Evolutionary conservation across 1,140 invertebrate species (phyloP).

Genomic region (Drosophila tani): DNA sequence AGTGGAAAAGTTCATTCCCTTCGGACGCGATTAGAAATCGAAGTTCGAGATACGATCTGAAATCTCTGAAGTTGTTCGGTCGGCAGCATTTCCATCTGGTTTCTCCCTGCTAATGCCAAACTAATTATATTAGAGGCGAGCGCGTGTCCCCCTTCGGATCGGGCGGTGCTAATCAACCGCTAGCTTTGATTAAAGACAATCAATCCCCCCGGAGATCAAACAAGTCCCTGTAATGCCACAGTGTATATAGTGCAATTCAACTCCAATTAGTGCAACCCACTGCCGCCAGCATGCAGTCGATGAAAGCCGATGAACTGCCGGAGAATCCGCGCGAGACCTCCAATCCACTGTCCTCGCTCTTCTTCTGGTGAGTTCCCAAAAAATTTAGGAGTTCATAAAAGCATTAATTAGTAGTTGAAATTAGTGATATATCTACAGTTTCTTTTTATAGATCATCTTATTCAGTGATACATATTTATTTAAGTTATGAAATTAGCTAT

Average conservation of each 20-base stretch:
- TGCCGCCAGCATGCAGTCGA: slow-evolving; percentile 62
- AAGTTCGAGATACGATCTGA: slow-evolving; percentile 11
- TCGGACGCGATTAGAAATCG: slow-evolving; percentile 24
- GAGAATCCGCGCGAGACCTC: slow-evolving; percentile 70
- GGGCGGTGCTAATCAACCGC: slow-evolving; percentile 61
- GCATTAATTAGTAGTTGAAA: neutral
- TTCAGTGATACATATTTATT: too few relatives aligned
- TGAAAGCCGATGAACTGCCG: slow-evolving; percentile 70
- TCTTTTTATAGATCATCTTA: too few relatives aligned
- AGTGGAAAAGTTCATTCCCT: slow-evolving; percentile 44
- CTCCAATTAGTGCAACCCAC: slow-evolving; percentile 35
- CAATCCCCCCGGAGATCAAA: slow-evolving; percentile 3
- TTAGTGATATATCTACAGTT: neutral
- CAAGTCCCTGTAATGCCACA: slow-evolving; percentile 20
- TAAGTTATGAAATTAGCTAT: neutral
- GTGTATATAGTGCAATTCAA: slow-evolving; percentile 38
- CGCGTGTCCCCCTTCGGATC: slow-evolving; percentile 57
- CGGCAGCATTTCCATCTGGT: slow-evolving; percentile 24
- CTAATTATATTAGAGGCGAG: slow-evolving; percentile 74
- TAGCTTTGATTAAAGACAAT: slow-evolving; percentile 20
- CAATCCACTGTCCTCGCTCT: slow-evolving; percentile 64
- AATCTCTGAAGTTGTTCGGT: neutral
- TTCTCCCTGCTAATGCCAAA: slow-evolving; percentile 54
- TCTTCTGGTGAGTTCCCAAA: slow-evolving; percentile 62
- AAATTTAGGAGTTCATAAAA: neutral